These are phyloP conservation scores for Rapana venosa DNA, from an alignment of 2,888 invertebrate species.

Conservation along the genomic window DNA sequence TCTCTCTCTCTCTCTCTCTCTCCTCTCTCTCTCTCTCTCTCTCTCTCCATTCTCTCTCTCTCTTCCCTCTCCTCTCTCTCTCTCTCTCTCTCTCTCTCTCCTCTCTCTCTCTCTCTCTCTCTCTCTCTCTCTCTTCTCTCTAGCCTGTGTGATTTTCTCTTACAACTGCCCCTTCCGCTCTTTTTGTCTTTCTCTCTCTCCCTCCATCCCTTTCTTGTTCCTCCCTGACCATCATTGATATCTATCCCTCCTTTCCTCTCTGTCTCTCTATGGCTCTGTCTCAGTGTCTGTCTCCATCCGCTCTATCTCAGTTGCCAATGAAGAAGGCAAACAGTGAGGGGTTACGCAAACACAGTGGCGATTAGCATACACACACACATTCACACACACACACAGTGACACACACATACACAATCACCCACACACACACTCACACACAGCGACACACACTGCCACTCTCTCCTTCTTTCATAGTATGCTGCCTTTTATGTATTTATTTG, in stretches of 20 bases:
- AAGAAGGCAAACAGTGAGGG: too few species aligned
- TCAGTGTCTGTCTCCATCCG: constrained; percentile 36
- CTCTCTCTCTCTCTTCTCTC: too few species aligned
- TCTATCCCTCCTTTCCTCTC: background rate
- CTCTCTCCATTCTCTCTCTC: constrained; percentile 18
- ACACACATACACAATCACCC: background rate
- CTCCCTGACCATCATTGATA: background rate
- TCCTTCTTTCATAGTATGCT: background rate
- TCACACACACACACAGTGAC: background rate
- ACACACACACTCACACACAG: background rate
- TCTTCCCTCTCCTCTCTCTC: constrained; percentile 8
- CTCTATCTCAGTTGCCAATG: background rate
- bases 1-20: constrained; percentile 7
- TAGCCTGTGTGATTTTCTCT: background rate
- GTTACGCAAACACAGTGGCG: background rate
- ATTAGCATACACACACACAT: constrained; percentile 7
- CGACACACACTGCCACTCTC: background rate
- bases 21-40: constrained; percentile 28
- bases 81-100: constrained; percentile 25
- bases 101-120: too few species aligned
- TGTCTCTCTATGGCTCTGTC: background rate
- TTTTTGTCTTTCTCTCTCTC: constrained; percentile 15
- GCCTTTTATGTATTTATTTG: background rate
- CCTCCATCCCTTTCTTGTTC: background rate
- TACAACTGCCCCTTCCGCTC: background rate